These are phyloP conservation scores for Passer montanus DNA, from an alignment of 2,113 vertebrate genomes.

Conservation along the genomic window DNA sequence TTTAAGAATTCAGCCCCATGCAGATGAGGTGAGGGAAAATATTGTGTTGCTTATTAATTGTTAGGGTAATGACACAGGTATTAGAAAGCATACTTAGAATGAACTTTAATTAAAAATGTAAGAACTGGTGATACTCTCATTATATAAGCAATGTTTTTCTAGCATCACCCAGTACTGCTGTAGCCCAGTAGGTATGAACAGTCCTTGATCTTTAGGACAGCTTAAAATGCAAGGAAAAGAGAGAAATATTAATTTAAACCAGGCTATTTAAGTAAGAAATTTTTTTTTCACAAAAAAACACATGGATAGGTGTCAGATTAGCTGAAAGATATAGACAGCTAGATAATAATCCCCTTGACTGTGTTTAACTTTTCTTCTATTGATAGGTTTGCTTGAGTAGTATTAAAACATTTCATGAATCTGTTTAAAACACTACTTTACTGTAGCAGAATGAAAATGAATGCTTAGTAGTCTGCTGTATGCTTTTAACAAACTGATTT, in stretches of 20 bases:
- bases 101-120: constrained; percentile 47
- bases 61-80: constrained; percentile 20
- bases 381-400: constrained; percentile 37
- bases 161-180: neutral
- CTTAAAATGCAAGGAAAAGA: constrained; percentile 17
- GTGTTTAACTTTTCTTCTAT: constrained; percentile 48
- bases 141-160: neutral
- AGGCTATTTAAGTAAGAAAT: neutral
- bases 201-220: neutral
- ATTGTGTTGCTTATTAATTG: constrained; percentile 19
- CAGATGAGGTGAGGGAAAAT: constrained; percentile 18
- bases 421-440: constrained; percentile 47
- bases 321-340: constrained; percentile 22
- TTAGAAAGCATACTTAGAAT: constrained; percentile 15
- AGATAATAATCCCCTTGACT: constrained; percentile 41
- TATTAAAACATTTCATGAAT: constrained; percentile 57
- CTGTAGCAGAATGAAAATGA: constrained; percentile 52
- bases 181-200: constrained; percentile 12
- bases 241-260: constrained; percentile 49
- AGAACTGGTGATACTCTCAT: neutral
- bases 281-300: neutral
- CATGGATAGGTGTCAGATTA: constrained; percentile 21
- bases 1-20: neutral
- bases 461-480: neutral
- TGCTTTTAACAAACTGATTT: constrained; percentile 52